Base-by-base conservation (phyloP, 2,888 invertebrate genomes). In the Campoplex nolae region DNA sequence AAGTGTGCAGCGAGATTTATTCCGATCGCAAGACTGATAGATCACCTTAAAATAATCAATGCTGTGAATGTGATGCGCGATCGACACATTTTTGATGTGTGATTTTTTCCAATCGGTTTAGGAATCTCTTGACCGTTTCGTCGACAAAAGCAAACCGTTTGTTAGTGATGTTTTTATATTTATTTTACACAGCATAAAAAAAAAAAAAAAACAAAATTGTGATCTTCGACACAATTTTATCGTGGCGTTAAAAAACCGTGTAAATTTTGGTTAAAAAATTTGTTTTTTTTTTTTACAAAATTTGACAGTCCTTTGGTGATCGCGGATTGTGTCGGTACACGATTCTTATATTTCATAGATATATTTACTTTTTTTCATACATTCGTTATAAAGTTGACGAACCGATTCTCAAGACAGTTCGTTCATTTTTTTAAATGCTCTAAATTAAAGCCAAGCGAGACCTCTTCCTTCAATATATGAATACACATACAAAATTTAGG, bases 171-270 rank as follows among this genome's bases (percentile, higher is more conserved):
- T 51, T 18, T n/a, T 71, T 4, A 38, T 38, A 38, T 71, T 48
- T 32, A 28, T 51, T 71, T n/a, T 1, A 45, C 45, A 32, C 28
- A 28, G 32, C 13, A 32, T 7, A 48, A 70, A 8, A 32, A 8
- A 48, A 8, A 32, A 8, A 48, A 16, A 32, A 18, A n/a, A 51
- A 51, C 51, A 51, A 62, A 62, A 62, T 62, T 32, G 6, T 62
- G 62, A 16, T 62, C 32, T 62, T 32, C 13, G 7, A 32, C 32
- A 32, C 16, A 58, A 62, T 62, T 62, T 62, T 16, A 32, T 35
- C 9, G 58, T 62, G 70, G 48, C 62, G n/a, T 62, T 85, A 85
- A 77, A 85, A 85, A 82, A 68, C 11, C 18, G 65, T 86, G 79
- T 65, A 79, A 67, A 77, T 48, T 67, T 77, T 51, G 54, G n/a